A percentile compares a stretch with the other conserved stretches of the same genome.
phyloP scores from a whole-genome alignment of 2,797 vertebrate species.

The Rhinatrema bivittatum region DNA sequence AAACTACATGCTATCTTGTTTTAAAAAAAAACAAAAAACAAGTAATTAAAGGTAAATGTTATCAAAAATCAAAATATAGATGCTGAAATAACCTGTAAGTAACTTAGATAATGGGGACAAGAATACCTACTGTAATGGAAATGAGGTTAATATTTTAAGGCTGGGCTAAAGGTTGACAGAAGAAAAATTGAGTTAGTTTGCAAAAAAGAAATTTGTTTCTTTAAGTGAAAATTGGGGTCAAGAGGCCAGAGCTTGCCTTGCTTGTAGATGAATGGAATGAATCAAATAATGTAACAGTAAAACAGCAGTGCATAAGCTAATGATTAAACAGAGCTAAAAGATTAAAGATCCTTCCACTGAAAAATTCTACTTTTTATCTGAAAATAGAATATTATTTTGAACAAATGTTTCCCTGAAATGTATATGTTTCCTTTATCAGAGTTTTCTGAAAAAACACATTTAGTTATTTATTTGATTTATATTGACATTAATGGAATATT shows the following conservation, averaged over 20 bases:
- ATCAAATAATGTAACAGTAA: slow-evolving; percentile 53
- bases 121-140: slow-evolving; percentile 43
- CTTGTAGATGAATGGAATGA: slow-evolving; percentile 57
- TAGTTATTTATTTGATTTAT: no score
- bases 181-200: slow-evolving; percentile 71
- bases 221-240: slow-evolving; percentile 71
- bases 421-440: no score
- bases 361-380: slow-evolving; percentile 7
- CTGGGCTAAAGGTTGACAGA: slow-evolving; percentile 61
- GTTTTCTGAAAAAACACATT: no score
- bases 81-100: no score
- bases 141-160: slow-evolving; percentile 64
- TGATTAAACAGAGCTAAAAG: slow-evolving; percentile 36
- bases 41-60: no score
- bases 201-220: slow-evolving; percentile 66
- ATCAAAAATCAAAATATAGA: no score
- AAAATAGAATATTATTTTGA: slow-evolving; percentile 16
- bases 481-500: no score
- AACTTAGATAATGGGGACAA: no score
- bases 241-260: slow-evolving; percentile 47
- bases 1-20: no score
- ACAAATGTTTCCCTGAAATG: neutral
- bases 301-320: slow-evolving; percentile 35
- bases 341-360: slow-evolving; percentile 13
- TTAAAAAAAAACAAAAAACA: no score